phyloP scores from a whole-genome alignment of 1,140 invertebrate species.

The Pissodes strobi region DNA sequence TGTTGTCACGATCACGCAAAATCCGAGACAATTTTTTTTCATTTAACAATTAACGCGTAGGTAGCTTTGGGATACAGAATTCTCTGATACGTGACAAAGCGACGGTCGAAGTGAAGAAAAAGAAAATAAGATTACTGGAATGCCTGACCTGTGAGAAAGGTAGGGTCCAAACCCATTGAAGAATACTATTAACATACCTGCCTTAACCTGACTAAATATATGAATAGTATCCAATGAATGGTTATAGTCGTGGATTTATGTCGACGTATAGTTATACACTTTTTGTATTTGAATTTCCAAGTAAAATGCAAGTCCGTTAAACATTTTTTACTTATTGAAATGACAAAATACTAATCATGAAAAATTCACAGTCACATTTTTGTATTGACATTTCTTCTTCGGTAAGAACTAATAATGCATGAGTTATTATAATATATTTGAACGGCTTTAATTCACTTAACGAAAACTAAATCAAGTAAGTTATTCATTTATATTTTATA shows the following conservation, averaged over 20 bases:
- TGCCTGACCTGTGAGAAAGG: neutral
- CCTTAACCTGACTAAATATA: conserved; percentile 8
- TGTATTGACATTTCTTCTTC: too few relatives aligned
- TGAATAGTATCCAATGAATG: neutral
- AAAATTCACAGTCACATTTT: too few relatives aligned
- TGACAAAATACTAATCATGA: too few relatives aligned
- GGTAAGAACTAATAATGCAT: too few relatives aligned
- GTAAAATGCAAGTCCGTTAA: too few relatives aligned
- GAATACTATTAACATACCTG: conserved; percentile 23
- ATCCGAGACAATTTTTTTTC: too few relatives aligned
- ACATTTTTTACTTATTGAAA: too few relatives aligned
- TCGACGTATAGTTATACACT: neutral
- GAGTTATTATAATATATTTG: too few relatives aligned
- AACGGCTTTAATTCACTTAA: too few relatives aligned
- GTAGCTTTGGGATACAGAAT: neutral
- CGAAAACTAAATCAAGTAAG: too few relatives aligned
- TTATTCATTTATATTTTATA: too few relatives aligned
- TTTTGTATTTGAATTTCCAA: neutral
- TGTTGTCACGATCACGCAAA: too few relatives aligned
- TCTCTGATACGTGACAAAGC: neutral
- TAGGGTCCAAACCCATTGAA: conserved; percentile 7
- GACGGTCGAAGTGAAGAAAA: neutral
- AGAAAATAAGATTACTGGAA: neutral
- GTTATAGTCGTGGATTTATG: neutral
- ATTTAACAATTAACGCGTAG: neutral